Conservation (phyloP, 2,888 invertebrate genomes). For the Leptogaster cylindrica region DNA sequence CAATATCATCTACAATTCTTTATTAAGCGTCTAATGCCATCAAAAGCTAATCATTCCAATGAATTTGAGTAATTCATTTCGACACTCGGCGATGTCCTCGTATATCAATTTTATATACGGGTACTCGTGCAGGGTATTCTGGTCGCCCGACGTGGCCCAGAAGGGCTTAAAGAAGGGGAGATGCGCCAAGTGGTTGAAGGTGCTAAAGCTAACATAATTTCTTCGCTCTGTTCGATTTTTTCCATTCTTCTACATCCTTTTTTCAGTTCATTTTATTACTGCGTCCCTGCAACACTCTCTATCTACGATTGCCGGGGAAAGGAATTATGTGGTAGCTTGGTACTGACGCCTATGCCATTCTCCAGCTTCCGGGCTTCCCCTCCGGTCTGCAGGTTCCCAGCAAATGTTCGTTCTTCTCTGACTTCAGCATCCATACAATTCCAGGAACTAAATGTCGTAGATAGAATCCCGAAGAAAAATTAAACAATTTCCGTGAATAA, state of each 20-base stretch:
- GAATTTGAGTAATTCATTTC: slow-evolving; percentile 44
- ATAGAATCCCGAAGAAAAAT: slow-evolving; percentile 46
- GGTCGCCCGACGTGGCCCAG: not conserved
- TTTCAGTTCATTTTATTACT: too few relatives aligned
- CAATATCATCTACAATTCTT: slow-evolving; percentile 34
- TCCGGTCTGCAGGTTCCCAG: too few relatives aligned
- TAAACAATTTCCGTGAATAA: slow-evolving; percentile 51
- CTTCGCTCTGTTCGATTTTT: slow-evolving; percentile 2
- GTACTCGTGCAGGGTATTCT: slow-evolving; percentile 33
- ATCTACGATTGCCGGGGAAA: slow-evolving; percentile 10
- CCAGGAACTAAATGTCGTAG: slow-evolving; percentile 21
- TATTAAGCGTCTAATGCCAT: slow-evolving; percentile 38
- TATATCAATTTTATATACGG: slow-evolving; percentile 45
- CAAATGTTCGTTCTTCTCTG: too few relatives aligned
- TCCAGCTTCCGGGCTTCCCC: too few relatives aligned
- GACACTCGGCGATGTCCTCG: slow-evolving; percentile 42
- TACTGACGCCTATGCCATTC: too few relatives aligned
- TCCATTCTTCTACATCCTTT: not conserved
- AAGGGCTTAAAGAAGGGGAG: not conserved
- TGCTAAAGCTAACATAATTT: slow-evolving; percentile 27
- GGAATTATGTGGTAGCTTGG: slow-evolving; percentile 1
- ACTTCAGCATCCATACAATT: too few relatives aligned
- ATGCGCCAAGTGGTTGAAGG: not conserved
- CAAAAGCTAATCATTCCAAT: slow-evolving; percentile 42
- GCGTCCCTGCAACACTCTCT: not conserved